Evolutionary conservation across 2,888 invertebrate species (phyloP).

Genomic region (Halocaridina rubra): DNA sequence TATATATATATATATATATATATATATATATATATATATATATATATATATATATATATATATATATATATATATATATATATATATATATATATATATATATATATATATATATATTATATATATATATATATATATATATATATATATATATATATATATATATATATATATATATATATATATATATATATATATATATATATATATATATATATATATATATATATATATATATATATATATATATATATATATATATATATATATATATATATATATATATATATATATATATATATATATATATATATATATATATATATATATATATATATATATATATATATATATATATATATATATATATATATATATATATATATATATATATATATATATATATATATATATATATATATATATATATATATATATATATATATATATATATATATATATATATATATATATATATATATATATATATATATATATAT

Average conservation of each 20-base stretch:
- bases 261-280: not conserved
- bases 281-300: not conserved
- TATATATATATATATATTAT: not conserved
- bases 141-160: not conserved
- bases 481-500: not conserved
- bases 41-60: not conserved
- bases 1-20: not conserved
- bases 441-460: not conserved
- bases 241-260: not conserved
- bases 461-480: not conserved
- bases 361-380: not conserved
- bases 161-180: not conserved
- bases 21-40: not conserved
- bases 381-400: not conserved
- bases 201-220: not conserved
- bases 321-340: not conserved
- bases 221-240: not conserved
- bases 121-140: not conserved
- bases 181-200: not conserved
- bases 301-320: not conserved
- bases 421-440: not conserved
- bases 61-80: not conserved
- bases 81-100: not conserved
- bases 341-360: not conserved
- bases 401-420: not conserved